Percentiles rank a stretch among this genome's conserved stretches.
These are phyloP conservation scores for Ispidina lecontei DNA, from an alignment of 2,797 vertebrate species.

Conservation along the genomic window DNA sequence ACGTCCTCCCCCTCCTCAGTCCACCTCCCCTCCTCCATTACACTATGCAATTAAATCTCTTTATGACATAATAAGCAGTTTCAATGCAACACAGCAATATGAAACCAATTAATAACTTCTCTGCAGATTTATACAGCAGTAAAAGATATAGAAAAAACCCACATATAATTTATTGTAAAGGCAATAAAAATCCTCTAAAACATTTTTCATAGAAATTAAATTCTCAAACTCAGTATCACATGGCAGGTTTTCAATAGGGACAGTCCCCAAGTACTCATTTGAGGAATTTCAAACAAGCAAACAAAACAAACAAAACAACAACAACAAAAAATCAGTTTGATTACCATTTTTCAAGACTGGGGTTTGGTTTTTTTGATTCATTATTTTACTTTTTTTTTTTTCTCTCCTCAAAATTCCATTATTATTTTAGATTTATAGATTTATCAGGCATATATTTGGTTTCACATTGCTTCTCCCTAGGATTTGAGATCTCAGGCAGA, in stretches of 20 bases:
- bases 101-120: neutral
- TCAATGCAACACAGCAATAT: neutral
- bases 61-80: conserved; percentile 15
- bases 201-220: conserved; percentile 5
- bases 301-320: too few species aligned
- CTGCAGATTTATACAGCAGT: conserved; percentile 3
- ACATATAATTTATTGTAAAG: neutral
- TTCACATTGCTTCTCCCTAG: neutral
- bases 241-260: neutral
- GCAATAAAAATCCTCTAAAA: neutral
- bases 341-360: neutral
- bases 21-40: neutral
- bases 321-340: neutral
- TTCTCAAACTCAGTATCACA: neutral
- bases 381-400: neutral
- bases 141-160: neutral
- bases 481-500: neutral
- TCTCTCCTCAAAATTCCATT: neutral
- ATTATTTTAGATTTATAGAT: neutral
- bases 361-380: neutral
- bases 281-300: neutral
- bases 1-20: neutral
- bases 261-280: neutral
- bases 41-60: conserved; percentile 1
- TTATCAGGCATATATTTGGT: neutral